Percentiles rank a stretch among this genome's conserved stretches.
Conservation (phyloP, 2,113 vertebrate genomes). For the Columba janthina region DNA sequence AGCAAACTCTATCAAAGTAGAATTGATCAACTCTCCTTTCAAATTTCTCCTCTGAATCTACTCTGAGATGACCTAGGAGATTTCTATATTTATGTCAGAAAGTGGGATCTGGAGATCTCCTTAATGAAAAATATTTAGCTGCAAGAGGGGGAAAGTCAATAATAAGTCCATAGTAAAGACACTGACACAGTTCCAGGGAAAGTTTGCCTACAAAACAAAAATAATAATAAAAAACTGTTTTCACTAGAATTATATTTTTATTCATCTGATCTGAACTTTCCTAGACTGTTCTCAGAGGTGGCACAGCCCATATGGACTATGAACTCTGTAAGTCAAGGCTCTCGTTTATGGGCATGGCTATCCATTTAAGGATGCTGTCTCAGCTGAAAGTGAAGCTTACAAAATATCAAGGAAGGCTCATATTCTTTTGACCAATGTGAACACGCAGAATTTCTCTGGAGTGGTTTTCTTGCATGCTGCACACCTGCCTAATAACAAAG, state of each 20-base stretch:
- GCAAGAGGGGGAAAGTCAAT: not conserved
- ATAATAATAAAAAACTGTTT: not conserved
- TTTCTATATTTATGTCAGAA: not conserved
- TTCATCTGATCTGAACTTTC: not conserved
- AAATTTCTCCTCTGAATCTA: not conserved
- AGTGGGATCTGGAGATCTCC: not conserved
- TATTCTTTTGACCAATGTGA: not conserved
- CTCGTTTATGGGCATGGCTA: conserved; percentile 2
- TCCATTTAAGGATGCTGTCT: conserved; percentile 44
- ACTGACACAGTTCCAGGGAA: not conserved
- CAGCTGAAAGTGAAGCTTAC: conserved; percentile 27
- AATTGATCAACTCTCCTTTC: not conserved
- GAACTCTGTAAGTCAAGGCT: not conserved
- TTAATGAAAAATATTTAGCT: not conserved
- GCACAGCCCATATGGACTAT: not conserved
- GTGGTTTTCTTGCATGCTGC: not conserved
- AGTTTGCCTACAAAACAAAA: not conserved
- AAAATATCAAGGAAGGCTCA: not conserved
- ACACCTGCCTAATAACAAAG: conserved; percentile 22
- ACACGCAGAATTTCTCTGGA: not conserved
- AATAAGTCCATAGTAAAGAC: not conserved
- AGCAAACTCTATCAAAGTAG: not conserved
- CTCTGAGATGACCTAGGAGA: not conserved
- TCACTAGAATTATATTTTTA: not conserved
- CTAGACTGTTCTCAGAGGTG: not conserved